These are phyloP conservation scores for Neomorphus geoffroyi DNA, from an alignment of 2,797 vertebrate genomes.

Conservation along the genomic window DNA sequence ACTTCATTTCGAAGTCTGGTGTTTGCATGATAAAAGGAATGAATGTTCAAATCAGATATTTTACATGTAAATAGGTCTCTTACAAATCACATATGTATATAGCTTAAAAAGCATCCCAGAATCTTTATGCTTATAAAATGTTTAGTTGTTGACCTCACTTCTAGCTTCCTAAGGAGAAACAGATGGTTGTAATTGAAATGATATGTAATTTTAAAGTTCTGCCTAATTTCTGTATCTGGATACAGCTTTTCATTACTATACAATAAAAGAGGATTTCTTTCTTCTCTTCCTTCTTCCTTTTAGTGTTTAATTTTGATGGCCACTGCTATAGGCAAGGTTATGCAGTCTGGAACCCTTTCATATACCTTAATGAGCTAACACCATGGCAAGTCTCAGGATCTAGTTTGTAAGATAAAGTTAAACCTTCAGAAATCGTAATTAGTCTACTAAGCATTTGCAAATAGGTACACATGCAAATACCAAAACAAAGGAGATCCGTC, in stretches of 20 bases:
- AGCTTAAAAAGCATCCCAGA: slow-evolving; percentile 37
- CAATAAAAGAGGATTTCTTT: not conserved
- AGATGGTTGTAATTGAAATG: slow-evolving; percentile 62
- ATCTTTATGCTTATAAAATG: slow-evolving; percentile 21
- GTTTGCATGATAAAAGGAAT: slow-evolving; percentile 60
- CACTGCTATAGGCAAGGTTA: not conserved
- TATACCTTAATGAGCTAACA: not conserved
- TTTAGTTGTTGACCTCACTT: slow-evolving; percentile 47
- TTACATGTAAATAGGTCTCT: slow-evolving; percentile 54
- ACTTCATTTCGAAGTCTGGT: not conserved
- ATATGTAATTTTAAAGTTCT: slow-evolving; percentile 40
- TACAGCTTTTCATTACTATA: slow-evolving; percentile 3
- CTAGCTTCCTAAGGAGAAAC: slow-evolving; percentile 40
- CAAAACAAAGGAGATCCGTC: too few species aligned
- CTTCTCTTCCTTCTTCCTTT: not conserved
- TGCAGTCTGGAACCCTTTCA: not conserved
- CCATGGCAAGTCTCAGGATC: not conserved
- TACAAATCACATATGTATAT: slow-evolving; percentile 51
- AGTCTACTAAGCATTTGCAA: not conserved
- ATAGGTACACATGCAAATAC: not conserved
- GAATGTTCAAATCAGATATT: slow-evolving; percentile 40
- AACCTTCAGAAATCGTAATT: not conserved
- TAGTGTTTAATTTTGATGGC: not conserved
- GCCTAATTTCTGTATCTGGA: slow-evolving; percentile 43
- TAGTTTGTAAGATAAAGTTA: not conserved